Conservation (phyloP, 1,140 invertebrate species). For the Prorops nasuta region DNA sequence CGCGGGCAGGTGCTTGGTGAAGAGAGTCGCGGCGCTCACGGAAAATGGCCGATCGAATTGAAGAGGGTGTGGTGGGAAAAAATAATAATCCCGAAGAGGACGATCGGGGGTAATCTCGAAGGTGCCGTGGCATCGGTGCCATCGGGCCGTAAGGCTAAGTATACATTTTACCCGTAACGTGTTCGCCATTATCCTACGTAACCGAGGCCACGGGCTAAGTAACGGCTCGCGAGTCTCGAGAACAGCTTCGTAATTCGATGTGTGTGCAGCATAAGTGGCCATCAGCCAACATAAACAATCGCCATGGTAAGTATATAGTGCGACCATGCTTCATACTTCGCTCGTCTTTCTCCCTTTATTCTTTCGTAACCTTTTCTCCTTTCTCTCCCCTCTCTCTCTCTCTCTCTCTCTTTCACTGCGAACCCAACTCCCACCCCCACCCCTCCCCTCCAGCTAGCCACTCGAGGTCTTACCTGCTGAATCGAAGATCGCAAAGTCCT, state of each 20-base stretch:
- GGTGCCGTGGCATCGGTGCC: slow-evolving; percentile 37
- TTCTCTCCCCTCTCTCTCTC: slow-evolving; percentile 13
- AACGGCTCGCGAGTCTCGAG: slow-evolving; percentile 37
- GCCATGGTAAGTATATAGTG: slow-evolving; percentile 54
- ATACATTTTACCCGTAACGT: slow-evolving; percentile 59
- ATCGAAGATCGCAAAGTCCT: not conserved
- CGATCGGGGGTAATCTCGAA: slow-evolving; percentile 27
- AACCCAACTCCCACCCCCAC: not conserved
- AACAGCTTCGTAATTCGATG: slow-evolving; percentile 45
- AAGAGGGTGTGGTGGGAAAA: slow-evolving; percentile 30
- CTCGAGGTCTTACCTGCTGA: not conserved
- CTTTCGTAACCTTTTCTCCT: not conserved
- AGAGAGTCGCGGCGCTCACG: not conserved
- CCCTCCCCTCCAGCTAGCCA: not conserved
- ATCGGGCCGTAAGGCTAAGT: slow-evolving; percentile 46
- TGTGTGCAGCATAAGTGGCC: slow-evolving; percentile 56
- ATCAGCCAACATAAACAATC: slow-evolving; percentile 60
- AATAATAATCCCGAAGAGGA: slow-evolving; percentile 28
- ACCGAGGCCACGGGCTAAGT: slow-evolving; percentile 49
- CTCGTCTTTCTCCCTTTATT: slow-evolving; percentile 1
- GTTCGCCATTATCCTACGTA: slow-evolving; percentile 56
- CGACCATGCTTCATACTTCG: slow-evolving; percentile 32
- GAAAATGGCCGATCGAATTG: slow-evolving; percentile 1
- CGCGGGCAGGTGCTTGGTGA: not conserved
- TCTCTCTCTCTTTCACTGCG: not conserved